phyloP scores from a whole-genome alignment of 2,113 vertebrate genomes.

The Leptobrachium leishanense region DNA sequence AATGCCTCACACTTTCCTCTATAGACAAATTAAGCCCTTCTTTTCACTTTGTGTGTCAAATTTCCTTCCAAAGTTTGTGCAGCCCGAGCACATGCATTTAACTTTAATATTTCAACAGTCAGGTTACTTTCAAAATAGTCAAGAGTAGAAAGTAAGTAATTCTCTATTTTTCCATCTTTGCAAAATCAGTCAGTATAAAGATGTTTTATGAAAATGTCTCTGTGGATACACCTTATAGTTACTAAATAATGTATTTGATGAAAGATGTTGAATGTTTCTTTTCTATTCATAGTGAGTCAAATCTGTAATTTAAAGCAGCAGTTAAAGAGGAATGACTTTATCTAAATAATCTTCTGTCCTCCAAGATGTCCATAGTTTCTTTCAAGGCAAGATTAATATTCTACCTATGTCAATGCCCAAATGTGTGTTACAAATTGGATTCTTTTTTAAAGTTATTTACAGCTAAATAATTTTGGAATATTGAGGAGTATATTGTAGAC shows the following conservation, averaged over 20 bases:
- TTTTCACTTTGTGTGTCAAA: not conserved
- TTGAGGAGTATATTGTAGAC: no score
- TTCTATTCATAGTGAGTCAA: no score
- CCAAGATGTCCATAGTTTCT: no score
- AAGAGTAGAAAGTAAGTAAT: not conserved
- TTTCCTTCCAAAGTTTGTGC: not conserved
- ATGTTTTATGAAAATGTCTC: not conserved
- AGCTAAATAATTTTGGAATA: no score
- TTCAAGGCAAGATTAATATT: no score
- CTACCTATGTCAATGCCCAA: no score
- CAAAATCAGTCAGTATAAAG: constrained; percentile 5
- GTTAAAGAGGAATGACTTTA: no score
- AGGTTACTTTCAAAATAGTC: not conserved
- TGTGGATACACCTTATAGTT: not conserved
- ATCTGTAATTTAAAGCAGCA: no score
- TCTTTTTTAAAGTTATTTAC: no score
- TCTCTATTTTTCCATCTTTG: not conserved
- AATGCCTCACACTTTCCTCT: not conserved
- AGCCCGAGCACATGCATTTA: not conserved
- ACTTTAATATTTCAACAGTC: constrained; percentile 14
- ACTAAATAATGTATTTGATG: constrained; percentile 2
- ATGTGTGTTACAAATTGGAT: no score
- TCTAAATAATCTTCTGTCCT: no score
- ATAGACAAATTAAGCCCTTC: not conserved
- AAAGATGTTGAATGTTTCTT: no score